phyloP scores from a whole-genome alignment of 2,888 invertebrate species.

The Choreutis nemorana region DNA sequence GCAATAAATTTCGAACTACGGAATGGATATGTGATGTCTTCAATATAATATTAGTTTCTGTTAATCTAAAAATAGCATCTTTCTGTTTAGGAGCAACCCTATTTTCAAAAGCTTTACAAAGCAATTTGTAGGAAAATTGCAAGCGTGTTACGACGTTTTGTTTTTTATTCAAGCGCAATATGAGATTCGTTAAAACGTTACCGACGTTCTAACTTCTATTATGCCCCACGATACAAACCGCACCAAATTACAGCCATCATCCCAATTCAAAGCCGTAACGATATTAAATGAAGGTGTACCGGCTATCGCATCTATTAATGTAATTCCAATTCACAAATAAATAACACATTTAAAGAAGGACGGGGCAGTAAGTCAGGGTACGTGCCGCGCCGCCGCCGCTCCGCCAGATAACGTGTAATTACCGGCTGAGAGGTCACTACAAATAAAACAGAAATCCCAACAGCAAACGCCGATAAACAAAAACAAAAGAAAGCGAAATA shows the following conservation, averaged over 20 bases:
- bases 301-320: slow-evolving; percentile 52
- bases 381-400: slow-evolving; percentile 33
- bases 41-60: no score
- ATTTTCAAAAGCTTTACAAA: slow-evolving; percentile 15
- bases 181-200: slow-evolving; percentile 19
- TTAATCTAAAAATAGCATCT: no score
- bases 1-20: neutral
- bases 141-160: slow-evolving; percentile 22
- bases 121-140: slow-evolving; percentile 39
- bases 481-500: slow-evolving; percentile 59
- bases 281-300: slow-evolving; percentile 63
- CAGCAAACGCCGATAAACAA: slow-evolving; percentile 38
- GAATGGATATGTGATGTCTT: neutral
- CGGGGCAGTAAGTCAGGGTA: slow-evolving; percentile 32
- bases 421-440: slow-evolving; percentile 58
- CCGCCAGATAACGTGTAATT: slow-evolving; percentile 46
- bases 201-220: slow-evolving; percentile 10
- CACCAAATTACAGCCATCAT: slow-evolving; percentile 52
- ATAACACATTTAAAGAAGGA: slow-evolving; percentile 57
- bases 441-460: slow-evolving; percentile 47
- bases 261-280: slow-evolving; percentile 48
- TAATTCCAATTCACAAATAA: slow-evolving; percentile 60
- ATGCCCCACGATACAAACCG: slow-evolving; percentile 22
- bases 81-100: no score
- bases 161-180: slow-evolving; percentile 18